These are phyloP conservation scores for Drosophila cyrtoloma DNA, from an alignment of 2,888 invertebrate genomes.

Conservation along the genomic window DNA sequence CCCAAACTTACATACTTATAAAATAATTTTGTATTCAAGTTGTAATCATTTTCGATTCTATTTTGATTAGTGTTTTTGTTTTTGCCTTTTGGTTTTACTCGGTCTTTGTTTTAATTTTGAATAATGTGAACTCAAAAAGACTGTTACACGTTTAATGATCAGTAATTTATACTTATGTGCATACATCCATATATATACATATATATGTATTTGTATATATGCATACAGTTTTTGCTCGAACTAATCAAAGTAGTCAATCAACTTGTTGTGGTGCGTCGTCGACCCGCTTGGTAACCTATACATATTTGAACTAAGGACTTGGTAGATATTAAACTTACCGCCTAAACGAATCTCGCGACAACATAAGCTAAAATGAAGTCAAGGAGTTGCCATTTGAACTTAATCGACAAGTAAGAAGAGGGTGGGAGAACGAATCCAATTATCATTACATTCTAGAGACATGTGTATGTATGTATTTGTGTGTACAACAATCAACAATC, in stretches of 20 bases:
- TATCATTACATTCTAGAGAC: conserved; percentile 38
- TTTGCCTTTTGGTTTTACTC: conserved; percentile 9
- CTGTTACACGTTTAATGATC: conserved; percentile 84
- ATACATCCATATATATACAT: conserved; percentile 29
- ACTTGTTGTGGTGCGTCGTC: conserved; percentile 59
- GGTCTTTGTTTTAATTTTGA: conserved; percentile 53
- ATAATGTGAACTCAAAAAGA: conserved; percentile 84
- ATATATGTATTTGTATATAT: conserved; percentile 15
- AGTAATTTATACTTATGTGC: conserved; percentile 55
- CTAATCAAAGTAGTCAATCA: conserved; percentile 73
- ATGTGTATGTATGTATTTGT: conserved; percentile 39
- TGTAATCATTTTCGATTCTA: conserved; percentile 15
- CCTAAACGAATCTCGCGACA: conserved; percentile 65
- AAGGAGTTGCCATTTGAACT: conserved; percentile 45
- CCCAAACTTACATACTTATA: conserved; percentile 46
- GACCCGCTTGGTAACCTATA: conserved; percentile 64
- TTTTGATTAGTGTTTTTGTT: conserved; percentile 19
- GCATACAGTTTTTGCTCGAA: conserved; percentile 71
- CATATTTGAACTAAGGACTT: conserved; percentile 78
- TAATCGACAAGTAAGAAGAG: conserved; percentile 14
- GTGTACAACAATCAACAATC: conserved; percentile 72
- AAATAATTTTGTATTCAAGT: conserved; percentile 25
- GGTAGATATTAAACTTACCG: conserved; percentile 72
- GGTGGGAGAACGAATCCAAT: conserved; percentile 29
- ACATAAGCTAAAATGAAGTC: conserved; percentile 20